Base-by-base conservation (phyloP, 2,113 vertebrate species). In the Mirounga angustirostris region DNA sequence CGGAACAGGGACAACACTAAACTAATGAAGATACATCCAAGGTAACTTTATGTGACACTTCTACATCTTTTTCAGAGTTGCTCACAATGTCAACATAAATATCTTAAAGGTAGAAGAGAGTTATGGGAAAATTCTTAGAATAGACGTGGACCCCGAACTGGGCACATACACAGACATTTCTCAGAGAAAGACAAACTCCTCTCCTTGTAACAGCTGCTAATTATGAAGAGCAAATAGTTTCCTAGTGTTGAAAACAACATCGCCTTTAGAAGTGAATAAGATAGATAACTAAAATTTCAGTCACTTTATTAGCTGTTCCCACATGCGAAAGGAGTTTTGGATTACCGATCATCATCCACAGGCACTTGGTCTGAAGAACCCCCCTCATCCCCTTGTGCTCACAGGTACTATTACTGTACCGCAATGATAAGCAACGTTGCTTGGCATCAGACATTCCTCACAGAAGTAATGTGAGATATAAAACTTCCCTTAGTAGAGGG, bases 171-270 rank as follows among this genome's bases (percentile, higher is more conserved):
- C 30, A 36, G 13, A 81, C 26, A 74, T 52, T 50, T 95, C 73
- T 94, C n/a, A 59, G 40, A 91, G 65, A 67, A 92, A 92, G 46
- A 86, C 8, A 76, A 96, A 59, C 33, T 86, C 54, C 74, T 65
- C 50, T 67, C 40, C 10, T 81, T 43, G 15, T 18, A 56, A 56
- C 10, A 67, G 2, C 22, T 58, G 36, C 14, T 59, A 40, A 46
- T 18, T 52, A 63, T 54, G 52, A 93, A 67, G 12, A 85, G 11
- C 58, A 89, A 73, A 76, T 24, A 43, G 56, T 18, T 74, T 52
- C 82, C 26, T 86, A 9, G 15, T 4, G 24, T 11, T 43, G 26
- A 91, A 80, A 67, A 52, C 2, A 85, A 18, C 12, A 89, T 4
- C 8, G 36, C 0, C 9, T 76, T 80, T 78, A 89, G 61, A 56